phyloP scores from a whole-genome alignment of 1,140 invertebrate species.

The Ostrea edulis region DNA sequence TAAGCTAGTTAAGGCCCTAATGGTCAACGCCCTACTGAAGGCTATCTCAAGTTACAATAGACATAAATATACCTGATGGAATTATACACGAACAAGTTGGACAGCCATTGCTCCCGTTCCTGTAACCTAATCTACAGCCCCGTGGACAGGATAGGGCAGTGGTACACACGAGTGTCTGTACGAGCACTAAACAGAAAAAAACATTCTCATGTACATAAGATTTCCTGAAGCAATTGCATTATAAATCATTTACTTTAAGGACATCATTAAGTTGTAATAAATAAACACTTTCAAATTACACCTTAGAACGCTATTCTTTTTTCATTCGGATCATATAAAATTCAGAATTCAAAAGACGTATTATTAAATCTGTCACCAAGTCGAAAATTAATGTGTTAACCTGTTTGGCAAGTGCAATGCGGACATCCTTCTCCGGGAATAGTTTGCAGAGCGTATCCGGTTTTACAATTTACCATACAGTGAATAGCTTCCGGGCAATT shows the following conservation, averaged over 20 bases:
- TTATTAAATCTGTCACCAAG: too few relatives aligned
- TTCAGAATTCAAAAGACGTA: too few relatives aligned
- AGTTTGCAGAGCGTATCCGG: constrained; percentile 45
- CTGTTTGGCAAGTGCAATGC: constrained; percentile 44
- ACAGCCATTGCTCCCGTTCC: constrained; percentile 41
- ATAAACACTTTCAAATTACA: too few relatives aligned
- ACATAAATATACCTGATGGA: constrained; percentile 37
- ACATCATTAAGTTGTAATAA: too few relatives aligned
- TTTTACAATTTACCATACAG: constrained; percentile 51
- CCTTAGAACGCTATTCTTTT: too few relatives aligned
- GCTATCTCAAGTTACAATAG: too few relatives aligned
- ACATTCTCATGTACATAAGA: too few relatives aligned
- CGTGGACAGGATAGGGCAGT: constrained; percentile 39
- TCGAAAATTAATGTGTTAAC: neutral
- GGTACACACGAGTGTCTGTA: neutral
- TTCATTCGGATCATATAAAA: too few relatives aligned
- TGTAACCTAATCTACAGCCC: constrained; percentile 48
- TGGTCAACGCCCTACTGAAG: neutral
- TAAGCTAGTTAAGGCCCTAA: neutral
- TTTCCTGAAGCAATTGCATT: too few relatives aligned
- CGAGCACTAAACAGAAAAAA: neutral
- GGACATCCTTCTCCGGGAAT: constrained; percentile 36
- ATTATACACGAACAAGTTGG: constrained; percentile 48
- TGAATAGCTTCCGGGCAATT: constrained; percentile 52
- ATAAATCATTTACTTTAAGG: too few relatives aligned